Percentiles rank a stretch among this genome's conserved stretches.
Conservation (phyloP, 2,888 invertebrate species). For the Tinea pellionella region DNA sequence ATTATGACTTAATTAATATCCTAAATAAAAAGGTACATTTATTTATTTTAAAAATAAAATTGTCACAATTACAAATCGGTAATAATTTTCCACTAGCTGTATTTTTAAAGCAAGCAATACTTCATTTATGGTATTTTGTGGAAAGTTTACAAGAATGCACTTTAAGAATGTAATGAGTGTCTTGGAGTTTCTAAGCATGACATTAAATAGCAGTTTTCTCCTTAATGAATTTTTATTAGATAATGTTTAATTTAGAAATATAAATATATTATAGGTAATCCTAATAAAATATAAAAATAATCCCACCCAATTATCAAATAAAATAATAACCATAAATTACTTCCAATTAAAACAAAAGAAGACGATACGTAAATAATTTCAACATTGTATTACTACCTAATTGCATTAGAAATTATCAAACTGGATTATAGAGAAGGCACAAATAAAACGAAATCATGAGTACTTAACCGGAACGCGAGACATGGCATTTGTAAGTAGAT, state of each 20-base stretch:
- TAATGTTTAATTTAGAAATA: background rate
- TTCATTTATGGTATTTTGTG: background rate
- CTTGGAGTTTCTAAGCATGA: background rate
- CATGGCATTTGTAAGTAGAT: constrained; percentile 71
- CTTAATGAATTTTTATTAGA: background rate
- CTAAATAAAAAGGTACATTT: background rate
- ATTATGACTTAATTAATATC: background rate
- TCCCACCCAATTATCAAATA: too few species aligned
- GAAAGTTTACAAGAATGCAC: background rate
- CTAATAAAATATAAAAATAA: too few species aligned
- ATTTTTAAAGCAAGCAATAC: background rate
- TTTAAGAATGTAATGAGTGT: constrained; percentile 1
- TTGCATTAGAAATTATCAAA: constrained; percentile 63
- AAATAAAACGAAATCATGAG: constrained; percentile 68
- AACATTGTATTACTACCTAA: background rate
- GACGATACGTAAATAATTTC: background rate
- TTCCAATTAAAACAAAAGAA: background rate
- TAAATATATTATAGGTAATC: too few species aligned
- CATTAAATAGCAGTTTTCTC: constrained; percentile 1
- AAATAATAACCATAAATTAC: background rate
- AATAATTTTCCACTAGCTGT: too few species aligned
- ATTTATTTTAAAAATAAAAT: background rate
- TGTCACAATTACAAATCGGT: too few species aligned
- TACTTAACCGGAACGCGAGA: constrained; percentile 70
- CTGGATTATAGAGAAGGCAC: constrained; percentile 40